Percentiles rank a stretch among this genome's conserved stretches.
Conservation (phyloP, 2,113 vertebrate genomes). For the Delphinapterus leucas region DNA sequence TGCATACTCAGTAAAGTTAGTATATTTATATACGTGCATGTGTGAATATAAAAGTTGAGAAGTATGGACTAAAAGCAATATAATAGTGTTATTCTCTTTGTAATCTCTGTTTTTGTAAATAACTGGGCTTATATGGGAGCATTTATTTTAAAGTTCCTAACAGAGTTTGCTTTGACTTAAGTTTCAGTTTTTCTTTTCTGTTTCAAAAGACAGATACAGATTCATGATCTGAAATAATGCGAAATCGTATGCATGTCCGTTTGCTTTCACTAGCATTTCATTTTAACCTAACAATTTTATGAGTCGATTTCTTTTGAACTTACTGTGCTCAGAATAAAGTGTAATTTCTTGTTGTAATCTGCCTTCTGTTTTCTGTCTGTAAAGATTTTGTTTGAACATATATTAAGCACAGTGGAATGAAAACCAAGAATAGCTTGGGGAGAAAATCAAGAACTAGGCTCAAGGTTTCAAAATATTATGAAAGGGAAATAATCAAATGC, state of each 20-base stretch:
- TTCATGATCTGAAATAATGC: neutral
- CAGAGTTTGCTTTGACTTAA: neutral
- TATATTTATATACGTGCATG: neutral
- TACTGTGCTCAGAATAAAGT: neutral
- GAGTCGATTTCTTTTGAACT: neutral
- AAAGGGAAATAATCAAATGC: conserved; percentile 53
- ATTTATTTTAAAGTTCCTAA: conserved; percentile 1
- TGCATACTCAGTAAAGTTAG: neutral
- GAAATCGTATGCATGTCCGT: neutral
- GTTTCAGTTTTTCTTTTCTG: neutral
- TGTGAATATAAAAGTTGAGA: neutral
- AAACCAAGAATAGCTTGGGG: conserved; percentile 44
- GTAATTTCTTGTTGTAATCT: conserved; percentile 19
- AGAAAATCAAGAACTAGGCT: neutral
- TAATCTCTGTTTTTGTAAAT: neutral
- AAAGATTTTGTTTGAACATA: conserved; percentile 52
- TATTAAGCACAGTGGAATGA: conserved; percentile 17
- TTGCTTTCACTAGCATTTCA: neutral
- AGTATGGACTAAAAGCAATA: neutral
- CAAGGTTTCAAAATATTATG: conserved; percentile 67
- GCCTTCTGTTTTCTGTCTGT: conserved; percentile 34
- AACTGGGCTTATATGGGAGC: neutral
- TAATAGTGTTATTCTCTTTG: neutral
- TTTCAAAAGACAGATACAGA: conserved; percentile 7
- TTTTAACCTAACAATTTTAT: neutral